Percentiles rank a stretch among this genome's conserved stretches.
Evolutionary conservation across 2,113 vertebrate species (phyloP).

Genomic region (Amphiprion ocellaris): DNA sequence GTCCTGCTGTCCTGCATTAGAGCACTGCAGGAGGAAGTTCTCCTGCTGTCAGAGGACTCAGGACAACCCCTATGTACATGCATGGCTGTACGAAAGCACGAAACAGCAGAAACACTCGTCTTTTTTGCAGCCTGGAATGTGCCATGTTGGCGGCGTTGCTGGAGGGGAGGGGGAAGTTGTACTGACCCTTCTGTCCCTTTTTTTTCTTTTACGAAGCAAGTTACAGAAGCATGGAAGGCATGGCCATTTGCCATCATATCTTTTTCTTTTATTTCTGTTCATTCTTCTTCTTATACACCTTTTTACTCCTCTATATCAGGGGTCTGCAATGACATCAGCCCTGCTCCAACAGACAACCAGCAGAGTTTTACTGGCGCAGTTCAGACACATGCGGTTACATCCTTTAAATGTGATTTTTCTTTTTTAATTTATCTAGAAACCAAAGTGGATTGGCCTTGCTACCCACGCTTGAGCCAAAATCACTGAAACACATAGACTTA

Average conservation of each 20-base stretch:
- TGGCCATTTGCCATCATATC: slow-evolving; percentile 67
- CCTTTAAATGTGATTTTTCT: no score
- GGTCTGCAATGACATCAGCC: slow-evolving; percentile 32
- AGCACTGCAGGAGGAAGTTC: slow-evolving; percentile 19
- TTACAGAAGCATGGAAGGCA: slow-evolving; percentile 79
- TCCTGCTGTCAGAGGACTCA: slow-evolving; percentile 37
- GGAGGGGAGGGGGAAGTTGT: slow-evolving; percentile 4
- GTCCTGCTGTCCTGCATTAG: slow-evolving; percentile 55
- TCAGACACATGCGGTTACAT: no score
- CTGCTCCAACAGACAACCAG: background rate
- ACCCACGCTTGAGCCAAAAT: background rate
- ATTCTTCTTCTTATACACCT: background rate
- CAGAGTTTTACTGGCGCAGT: no score
- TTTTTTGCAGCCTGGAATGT: slow-evolving; percentile 62
- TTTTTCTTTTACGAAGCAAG: slow-evolving; percentile 46
- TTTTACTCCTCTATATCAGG: slow-evolving; percentile 10
- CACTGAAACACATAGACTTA: no score
- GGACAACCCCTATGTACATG: slow-evolving; percentile 68
- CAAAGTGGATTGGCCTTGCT: background rate
- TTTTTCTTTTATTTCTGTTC: slow-evolving; percentile 29
- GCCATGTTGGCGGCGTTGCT: slow-evolving; percentile 31
- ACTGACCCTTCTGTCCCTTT: slow-evolving; percentile 38
- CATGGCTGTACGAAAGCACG: slow-evolving; percentile 71
- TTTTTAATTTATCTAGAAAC: no score
- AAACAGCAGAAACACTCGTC: slow-evolving; percentile 23